Evolutionary conservation across 2,888 invertebrate genomes (phyloP).

Genomic region (Oligia fasciuncula): DNA sequence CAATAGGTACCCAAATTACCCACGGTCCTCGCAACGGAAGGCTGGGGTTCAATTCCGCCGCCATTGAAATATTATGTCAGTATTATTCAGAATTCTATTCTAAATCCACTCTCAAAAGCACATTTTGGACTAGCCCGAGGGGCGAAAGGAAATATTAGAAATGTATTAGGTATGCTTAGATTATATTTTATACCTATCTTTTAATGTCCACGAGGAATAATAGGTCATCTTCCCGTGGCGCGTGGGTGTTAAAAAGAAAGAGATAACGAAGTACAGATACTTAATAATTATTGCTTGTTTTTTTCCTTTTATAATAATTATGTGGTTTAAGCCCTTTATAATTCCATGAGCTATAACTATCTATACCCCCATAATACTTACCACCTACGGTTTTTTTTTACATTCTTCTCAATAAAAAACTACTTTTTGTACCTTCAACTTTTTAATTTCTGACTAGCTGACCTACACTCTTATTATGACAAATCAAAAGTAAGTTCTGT

Average conservation of each 20-base stretch:
- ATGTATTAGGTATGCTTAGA: constrained; percentile 25
- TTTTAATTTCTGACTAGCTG: not conserved
- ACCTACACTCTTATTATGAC: not conserved
- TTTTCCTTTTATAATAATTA: not conserved
- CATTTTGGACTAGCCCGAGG: constrained; percentile 40
- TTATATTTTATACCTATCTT: constrained; percentile 9
- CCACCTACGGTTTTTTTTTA: not conserved
- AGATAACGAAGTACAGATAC: not conserved
- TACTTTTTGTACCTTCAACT: not conserved
- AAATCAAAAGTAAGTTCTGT: constrained; percentile 1
- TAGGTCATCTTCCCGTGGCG: not conserved
- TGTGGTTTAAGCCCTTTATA: not conserved
- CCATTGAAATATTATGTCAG: constrained; percentile 59
- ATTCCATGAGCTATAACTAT: not conserved
- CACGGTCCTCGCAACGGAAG: constrained; percentile 29
- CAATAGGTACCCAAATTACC: constrained; percentile 53
- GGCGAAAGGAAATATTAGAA: constrained; percentile 38
- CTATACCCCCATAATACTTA: not conserved
- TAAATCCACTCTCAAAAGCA: constrained; percentile 36
- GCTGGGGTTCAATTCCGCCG: constrained; percentile 49
- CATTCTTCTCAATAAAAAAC: not conserved
- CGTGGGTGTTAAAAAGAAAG: not conserved
- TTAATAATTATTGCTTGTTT: not conserved
- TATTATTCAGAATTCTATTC: constrained; percentile 53
- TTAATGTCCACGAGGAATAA: not conserved